Base-by-base conservation (phyloP, 2,797 vertebrate genomes). In the Tangara arthus region DNA sequence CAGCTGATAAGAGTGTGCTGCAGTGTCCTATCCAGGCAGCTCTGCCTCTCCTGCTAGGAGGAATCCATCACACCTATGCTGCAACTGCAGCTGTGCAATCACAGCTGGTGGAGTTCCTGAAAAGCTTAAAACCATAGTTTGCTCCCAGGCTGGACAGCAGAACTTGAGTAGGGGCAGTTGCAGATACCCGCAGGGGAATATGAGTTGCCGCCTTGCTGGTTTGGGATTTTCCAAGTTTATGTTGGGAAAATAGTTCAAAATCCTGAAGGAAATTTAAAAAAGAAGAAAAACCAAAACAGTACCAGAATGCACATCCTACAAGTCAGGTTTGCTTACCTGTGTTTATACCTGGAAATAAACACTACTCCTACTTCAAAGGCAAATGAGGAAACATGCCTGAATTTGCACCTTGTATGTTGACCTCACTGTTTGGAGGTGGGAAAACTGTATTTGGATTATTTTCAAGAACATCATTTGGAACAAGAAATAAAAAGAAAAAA, bases 201-300 rank as follows among this genome's bases (percentile, higher is more conserved):
- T 0, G 0, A 39, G 7, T 26, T 82, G 26, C 15, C 34, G n/a
- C 8, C 23, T 59, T 37, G 21, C 8, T 49, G 34, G 1, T 52
- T 76, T 76, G 28, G 32, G 19, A 35, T 20, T 72, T 61, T 4
- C 8, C 56, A 56, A 65, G 21, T 72, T 82, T 52, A 11, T 20
- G 5, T 2, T 27, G 13, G 9, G 26, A 57, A 84, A 57, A 26
- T 17, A 60, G 6, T 55, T 78, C 3, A 39, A 88, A 85, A 76
- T 47, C 8, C 19, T 32, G 16, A 86, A 35, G 13, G 12, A 41
- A 61, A 37, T 27, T 57, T 18, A 1, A 73, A 17, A n/a, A 39
- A 4, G 7, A 18, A 16, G 9, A 44, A 20, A 20, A 28, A 12
- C 2, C 3, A 39, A 34, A 34, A 4, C 4, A 23, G 3, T 9